Conservation (phyloP, 2,888 invertebrate species). For the Drosophila neonasuta region DNA sequence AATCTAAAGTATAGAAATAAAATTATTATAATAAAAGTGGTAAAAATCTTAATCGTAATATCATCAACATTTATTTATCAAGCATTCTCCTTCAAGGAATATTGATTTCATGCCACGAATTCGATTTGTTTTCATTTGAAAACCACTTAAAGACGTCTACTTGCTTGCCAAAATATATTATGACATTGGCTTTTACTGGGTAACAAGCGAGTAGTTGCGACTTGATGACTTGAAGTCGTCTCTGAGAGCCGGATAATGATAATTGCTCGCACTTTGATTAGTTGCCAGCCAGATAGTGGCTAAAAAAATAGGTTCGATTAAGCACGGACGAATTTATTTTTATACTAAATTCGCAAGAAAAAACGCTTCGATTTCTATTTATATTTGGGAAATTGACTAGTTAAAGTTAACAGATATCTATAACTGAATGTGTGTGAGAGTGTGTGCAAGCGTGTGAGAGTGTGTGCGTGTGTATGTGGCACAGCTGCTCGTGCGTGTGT, state of each 20-base stretch:
- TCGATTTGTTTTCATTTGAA: conserved; percentile 1
- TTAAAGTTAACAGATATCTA: conserved; percentile 33
- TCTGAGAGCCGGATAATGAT: conserved; percentile 20
- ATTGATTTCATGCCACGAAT: neutral
- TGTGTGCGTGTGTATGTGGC: conserved; percentile 22
- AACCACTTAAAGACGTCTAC: conserved; percentile 18
- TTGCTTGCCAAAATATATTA: conserved; percentile 15
- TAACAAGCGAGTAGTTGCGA: neutral
- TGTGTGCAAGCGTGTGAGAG: conserved; percentile 1
- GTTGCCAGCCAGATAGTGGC: conserved; percentile 32
- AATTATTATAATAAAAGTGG: neutral
- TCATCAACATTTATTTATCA: neutral
- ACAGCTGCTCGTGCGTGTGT: conserved; percentile 9
- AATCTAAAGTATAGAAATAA: neutral
- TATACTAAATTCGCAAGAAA: conserved; percentile 25
- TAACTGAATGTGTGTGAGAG: neutral
- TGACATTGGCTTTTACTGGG: conserved; percentile 22
- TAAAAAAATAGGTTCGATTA: conserved; percentile 40
- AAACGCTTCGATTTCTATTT: conserved; percentile 22
- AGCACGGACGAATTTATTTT: conserved; percentile 24
- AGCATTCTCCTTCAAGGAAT: neutral
- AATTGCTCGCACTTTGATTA: conserved; percentile 17
- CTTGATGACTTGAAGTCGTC: conserved; percentile 21
- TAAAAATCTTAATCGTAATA: neutral
- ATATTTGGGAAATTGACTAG: conserved; percentile 41